Base-by-base conservation (phyloP, 2,888 invertebrate species). In the Sphecodes monilicornis region DNA sequence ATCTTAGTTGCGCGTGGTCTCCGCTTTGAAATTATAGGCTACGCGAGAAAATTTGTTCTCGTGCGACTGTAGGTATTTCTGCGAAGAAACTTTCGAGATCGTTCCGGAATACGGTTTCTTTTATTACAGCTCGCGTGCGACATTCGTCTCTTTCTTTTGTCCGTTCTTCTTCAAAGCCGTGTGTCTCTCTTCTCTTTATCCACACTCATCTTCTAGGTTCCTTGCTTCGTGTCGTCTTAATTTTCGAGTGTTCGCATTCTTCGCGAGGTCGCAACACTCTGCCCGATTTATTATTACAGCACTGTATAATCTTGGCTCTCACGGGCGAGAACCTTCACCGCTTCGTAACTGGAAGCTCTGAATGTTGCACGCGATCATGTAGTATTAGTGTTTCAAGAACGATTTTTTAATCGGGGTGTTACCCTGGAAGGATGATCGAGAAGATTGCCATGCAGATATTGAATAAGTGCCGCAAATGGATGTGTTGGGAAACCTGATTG, bases 21-120 rank as follows among this genome's bases (percentile, higher is more conserved):
- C 82, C 43, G 78, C 75, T 60, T 78, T 80, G 71, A 82, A 89
- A 85, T 89, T 87, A 85, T 88, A 80, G 80, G 71, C 79, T 70
- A 77, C 80, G 84, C 84, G 85, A 84, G 88, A 77, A 88, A 88
- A 89, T 89, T 89, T 85, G 81, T 84, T 87, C 88, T 36, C 79
- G 73, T 79, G 78, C 79, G 69, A 79, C 82, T 77, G 79, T 76
- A 69, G 71, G 78, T 86, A 78, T 70, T 82, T 66, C 78, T 32
- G 39, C 50, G 64, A 46, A 54, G 75, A 80, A 82, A 72, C 71
- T 70, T 36, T 72, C 66, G 57, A 75, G 71, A 80, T 22, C 18
- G 32, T 32, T 36, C 36, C 32, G 73, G 79, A 78, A 76, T 81
- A 78, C 79, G 76, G 75, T 72, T 80, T 78, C 85, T 86, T 88